Base-by-base conservation (phyloP, 2,113 vertebrate genomes). In the Oncorhynchus nerka region DNA sequence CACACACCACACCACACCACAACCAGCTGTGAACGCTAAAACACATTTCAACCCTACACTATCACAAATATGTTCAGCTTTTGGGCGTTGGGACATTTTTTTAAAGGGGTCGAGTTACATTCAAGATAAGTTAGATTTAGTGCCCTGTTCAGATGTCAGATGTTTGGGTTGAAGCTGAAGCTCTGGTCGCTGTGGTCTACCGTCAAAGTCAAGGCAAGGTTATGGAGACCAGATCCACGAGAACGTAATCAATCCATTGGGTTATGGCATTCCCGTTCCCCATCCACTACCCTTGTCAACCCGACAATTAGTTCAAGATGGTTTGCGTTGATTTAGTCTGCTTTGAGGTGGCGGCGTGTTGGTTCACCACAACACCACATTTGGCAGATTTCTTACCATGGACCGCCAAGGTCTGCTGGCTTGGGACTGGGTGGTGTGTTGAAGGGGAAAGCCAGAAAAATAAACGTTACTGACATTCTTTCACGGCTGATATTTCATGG, bases 281-380 rank as follows among this genome's bases (percentile, higher is more conserved):
- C 49, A 16, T 22, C 30, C 5, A 11, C 15, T 81, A 74, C 86
- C 79, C 76, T 86, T 79, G 81, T 79, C 77, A 70, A 80, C 71
- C 81, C 81, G 71, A 81, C 83, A 85, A 90, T 90, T 88, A 86
- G 81, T 85, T 90, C 86, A 89, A 91, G 87, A 92, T 93, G 89
- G 81, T 79, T 86, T 76, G 75, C 71, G 70, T 75, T 76, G 70
- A 80, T 87, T 87, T 79, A 61, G 71, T 73, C 73, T 72, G 80
- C 64, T 89, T 81, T 86, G 69, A 91, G 84, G 88, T 84, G 84
- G 87, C 73, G 48, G 61, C 78, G 30, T 26, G 32, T 85, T 16
- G 88, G 89, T 88, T 89, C 88, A 87, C 87, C 87, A 59, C 89
- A 73, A 75, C 81, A 81, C 81, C 88, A 87, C 84, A 84, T 90